Percentiles rank a stretch among this genome's conserved stretches.
These are phyloP conservation scores for Ceratosolen fusciceps DNA, from an alignment of 1,140 invertebrate genomes.

Conservation along the genomic window DNA sequence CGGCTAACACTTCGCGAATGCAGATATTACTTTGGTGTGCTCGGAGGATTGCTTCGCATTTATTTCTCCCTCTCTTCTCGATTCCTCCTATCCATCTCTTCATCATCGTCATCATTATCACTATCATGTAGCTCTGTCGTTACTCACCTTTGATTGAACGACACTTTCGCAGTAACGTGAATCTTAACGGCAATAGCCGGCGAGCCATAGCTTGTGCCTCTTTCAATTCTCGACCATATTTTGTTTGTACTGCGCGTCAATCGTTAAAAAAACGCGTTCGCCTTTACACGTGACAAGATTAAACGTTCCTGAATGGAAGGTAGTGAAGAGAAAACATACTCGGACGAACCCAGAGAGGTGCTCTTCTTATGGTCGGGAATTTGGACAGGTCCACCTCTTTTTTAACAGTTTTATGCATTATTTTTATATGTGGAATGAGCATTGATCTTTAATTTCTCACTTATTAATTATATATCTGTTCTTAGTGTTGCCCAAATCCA, in stretches of 20 bases:
- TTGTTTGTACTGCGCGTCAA: neutral
- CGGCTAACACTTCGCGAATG: neutral
- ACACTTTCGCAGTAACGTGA: slow-evolving; percentile 13
- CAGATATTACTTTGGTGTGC: neutral
- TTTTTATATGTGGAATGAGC: no score
- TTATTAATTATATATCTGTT: no score
- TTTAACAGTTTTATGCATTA: no score
- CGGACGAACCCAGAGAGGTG: slow-evolving; percentile 35
- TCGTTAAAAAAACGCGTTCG: neutral
- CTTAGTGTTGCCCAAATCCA: no score
- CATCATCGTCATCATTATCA: neutral
- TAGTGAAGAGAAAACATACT: slow-evolving; percentile 6
- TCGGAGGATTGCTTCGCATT: slow-evolving; percentile 24
- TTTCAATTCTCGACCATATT: neutral
- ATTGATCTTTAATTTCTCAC: no score
- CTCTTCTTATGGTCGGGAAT: slow-evolving; percentile 48
- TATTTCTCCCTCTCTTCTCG: slow-evolving; percentile 36
- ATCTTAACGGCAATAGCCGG: neutral
- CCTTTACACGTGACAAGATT: neutral
- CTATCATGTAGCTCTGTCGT: neutral
- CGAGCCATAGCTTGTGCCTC: neutral
- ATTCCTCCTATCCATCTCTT: neutral
- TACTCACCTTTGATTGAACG: neutral
- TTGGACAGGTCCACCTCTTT: slow-evolving; percentile 48
- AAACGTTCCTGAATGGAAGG: slow-evolving; percentile 24